Conservation (phyloP, 2,797 vertebrate genomes). For the Sebastes wilsoni region DNA sequence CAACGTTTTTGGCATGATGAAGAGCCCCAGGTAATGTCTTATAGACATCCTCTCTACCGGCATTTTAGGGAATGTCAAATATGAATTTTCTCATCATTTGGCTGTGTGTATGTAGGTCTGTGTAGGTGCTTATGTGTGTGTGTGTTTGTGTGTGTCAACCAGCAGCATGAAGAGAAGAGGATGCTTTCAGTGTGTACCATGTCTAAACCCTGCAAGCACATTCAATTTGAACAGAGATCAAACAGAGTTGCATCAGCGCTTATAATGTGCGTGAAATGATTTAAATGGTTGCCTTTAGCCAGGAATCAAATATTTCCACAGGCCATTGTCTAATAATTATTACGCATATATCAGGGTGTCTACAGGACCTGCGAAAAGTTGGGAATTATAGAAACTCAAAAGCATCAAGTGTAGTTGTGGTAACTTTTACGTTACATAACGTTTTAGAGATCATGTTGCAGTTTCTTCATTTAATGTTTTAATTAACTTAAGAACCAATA, state of each 20-base stretch:
- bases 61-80: neutral
- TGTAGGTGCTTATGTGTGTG: neutral
- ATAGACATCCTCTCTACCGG: too few species aligned
- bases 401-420: neutral
- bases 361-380: neutral
- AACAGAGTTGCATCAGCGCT: slow-evolving; percentile 54
- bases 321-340: slow-evolving; percentile 39
- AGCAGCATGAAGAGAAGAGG: neutral
- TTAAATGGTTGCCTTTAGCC: slow-evolving; percentile 40
- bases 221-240: slow-evolving; percentile 55
- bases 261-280: slow-evolving; percentile 48
- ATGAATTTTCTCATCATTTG: neutral
- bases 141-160: slow-evolving; percentile 6
- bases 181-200: slow-evolving; percentile 21
- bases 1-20: neutral
- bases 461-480: neutral
- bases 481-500: neutral
- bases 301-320: slow-evolving; percentile 34
- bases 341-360: slow-evolving; percentile 6
- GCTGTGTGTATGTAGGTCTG: neutral
- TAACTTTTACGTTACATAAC: neutral
- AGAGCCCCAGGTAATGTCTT: neutral
- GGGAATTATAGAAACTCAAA: neutral
- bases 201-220: slow-evolving; percentile 42
- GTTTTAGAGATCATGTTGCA: neutral